Percentiles rank a stretch among this genome's conserved stretches.
These are phyloP conservation scores for Brachypalpus laphriformis DNA, from an alignment of 2,888 invertebrate species.

Conservation along the genomic window DNA sequence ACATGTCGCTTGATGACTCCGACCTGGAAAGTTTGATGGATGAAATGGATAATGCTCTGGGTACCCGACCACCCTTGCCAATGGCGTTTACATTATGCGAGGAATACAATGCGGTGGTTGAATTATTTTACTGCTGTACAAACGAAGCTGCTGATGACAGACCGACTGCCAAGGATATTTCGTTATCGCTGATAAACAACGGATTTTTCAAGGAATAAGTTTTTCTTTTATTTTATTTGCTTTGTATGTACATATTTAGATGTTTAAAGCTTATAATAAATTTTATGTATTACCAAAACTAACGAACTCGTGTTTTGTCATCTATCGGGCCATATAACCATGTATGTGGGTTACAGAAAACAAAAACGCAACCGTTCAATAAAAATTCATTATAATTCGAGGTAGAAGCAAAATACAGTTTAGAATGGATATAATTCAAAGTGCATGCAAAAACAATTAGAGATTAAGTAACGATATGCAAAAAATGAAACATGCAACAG, in stretches of 20 bases:
- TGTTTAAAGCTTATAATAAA: neutral
- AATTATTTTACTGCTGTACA: conserved; percentile 89
- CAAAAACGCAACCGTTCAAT: too few relatives aligned
- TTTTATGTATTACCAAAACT: too few relatives aligned
- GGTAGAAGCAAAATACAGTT: too few relatives aligned
- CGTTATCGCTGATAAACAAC: conserved; percentile 68
- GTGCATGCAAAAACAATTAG: too few relatives aligned
- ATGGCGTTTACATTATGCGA: conserved; percentile 84
- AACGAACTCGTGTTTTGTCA: too few relatives aligned
- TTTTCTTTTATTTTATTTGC: neutral
- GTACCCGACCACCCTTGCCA: conserved; percentile 89
- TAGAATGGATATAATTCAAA: too few relatives aligned
- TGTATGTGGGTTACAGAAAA: too few relatives aligned
- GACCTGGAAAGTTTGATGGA: neutral
- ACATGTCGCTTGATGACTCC: conserved; percentile 67
- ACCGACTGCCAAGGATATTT: conserved; percentile 85
- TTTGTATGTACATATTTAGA: too few relatives aligned
- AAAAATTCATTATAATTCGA: too few relatives aligned
- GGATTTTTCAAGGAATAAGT: neutral
- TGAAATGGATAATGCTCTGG: conserved; percentile 81
- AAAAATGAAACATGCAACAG: too few relatives aligned
- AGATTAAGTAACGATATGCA: too few relatives aligned
- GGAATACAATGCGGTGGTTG: conserved; percentile 86
- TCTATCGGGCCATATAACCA: too few relatives aligned
- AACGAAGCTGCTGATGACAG: conserved; percentile 85